Conservation (phyloP, 2,113 vertebrate species). For the Columba janthina region DNA sequence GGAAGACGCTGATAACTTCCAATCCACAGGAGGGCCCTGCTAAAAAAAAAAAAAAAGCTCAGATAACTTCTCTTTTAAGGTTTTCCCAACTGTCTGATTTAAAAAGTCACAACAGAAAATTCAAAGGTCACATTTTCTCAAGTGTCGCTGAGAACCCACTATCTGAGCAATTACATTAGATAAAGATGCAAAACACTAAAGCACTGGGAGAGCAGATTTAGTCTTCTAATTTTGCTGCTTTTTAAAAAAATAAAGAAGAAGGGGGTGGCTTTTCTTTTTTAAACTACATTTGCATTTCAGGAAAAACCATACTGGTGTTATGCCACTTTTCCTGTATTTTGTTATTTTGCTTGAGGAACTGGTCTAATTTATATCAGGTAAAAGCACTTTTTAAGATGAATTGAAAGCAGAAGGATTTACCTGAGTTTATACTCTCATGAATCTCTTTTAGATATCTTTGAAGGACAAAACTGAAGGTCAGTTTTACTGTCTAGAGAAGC, state of each 20-base stretch:
- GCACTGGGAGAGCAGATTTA: neutral
- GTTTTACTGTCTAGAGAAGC: neutral
- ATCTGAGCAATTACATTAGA: neutral
- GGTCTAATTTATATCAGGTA: neutral
- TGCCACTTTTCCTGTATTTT: neutral
- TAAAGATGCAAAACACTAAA: conserved; percentile 15
- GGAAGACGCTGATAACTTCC: conserved; percentile 15
- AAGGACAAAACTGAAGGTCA: neutral
- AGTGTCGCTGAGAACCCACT: neutral
- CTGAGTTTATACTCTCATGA: neutral
- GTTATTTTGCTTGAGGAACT: neutral
- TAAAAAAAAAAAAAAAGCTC: neutral
- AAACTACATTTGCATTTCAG: neutral
- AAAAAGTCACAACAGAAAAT: conserved; percentile 39
- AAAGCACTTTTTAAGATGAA: neutral
- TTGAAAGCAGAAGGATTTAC: neutral
- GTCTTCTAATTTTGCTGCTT: neutral
- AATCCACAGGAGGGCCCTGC: neutral
- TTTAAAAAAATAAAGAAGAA: neutral
- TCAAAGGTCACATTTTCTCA: conserved; percentile 54
- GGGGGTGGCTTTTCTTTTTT: neutral
- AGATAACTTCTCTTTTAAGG: neutral
- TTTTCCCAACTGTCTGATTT: conserved; percentile 19
- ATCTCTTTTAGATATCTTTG: neutral
- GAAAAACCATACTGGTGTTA: neutral